Evolutionary conservation across 2,888 invertebrate genomes (phyloP), one percentile per base, ranked within the genome.

Genomic region (Myopa testacea): DNA sequence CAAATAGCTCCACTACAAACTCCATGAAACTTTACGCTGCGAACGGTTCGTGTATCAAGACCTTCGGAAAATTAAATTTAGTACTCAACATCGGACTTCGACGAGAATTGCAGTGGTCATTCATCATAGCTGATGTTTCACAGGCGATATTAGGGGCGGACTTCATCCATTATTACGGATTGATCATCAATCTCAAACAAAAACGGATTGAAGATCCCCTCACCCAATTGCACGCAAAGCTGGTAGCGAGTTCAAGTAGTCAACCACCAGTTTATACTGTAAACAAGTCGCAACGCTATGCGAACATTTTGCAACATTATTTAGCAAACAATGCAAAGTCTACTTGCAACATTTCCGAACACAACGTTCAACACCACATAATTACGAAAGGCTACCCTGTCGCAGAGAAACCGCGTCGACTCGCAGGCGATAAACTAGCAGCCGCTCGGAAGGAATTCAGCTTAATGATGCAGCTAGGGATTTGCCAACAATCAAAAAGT

Each of bases 401-500:
- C 10, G 78, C 77, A 3, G 78, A 80, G 75, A 76, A 77, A 16
- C 71, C 80, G 26, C 83, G 84, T 16, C 74, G 79, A 12, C 79
- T 89, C 3, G 83, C 85, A 1, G 87, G 86, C 0, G 78, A 80
- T 3, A 79, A 81, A 37, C 67, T 78, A 14, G 58, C 77, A 75
- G 71, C 62, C 58, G 79, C 78, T 55, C 72, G 76, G 26, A 50
- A 76, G 3, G 77, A 81, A 60, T 78, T 81, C 52, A 68, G 77
- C 8, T 58, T 52, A 8, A 71, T 79, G 75, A 60, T 80, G 50
- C 83, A 89, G 34, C 80, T 83, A 52, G 89, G 89, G 0, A 87
- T 90, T 10, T 87, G 88, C 62, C 82, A 88, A 8, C 89, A 88
- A 0, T 89, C 89, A 0, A 84, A 84, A 14, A 87, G 88, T 62